Evolutionary conservation across 2,888 invertebrate species (phyloP), one percentile per base, ranked within the genome.

Genomic region (Apoda limacodes): DNA sequence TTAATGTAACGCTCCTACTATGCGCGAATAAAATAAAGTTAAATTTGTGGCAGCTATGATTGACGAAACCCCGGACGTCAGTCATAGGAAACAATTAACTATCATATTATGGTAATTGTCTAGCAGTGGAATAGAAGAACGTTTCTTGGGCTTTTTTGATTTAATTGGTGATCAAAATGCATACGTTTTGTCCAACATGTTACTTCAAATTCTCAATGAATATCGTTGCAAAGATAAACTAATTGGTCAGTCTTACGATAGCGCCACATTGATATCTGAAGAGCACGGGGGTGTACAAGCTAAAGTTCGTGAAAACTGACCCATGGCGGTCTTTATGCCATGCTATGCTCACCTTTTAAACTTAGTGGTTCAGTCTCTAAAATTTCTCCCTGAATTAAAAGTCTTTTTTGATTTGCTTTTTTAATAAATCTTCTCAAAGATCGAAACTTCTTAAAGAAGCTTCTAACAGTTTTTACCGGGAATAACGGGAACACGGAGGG

Each of bases 51-150:
- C 36, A 6, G 30, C 20, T 13, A 33, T 33, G 21, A 36, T 36
- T 32, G 36, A 36, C 24, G 36, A 36, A 30, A 36, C 36, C 20
- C 36, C 32, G 2, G 33, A 37, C 13, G 36, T 37, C 5, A 37
- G 34, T 34, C 28, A 34, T 13, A 24, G 25, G 15, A 33, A 37
- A 7, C 17, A 29, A 20, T 25, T 29, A 15, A 25, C 25, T 29
- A 22, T 28, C 4, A 20, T 33, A 22, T 25, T 33, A 6, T 6
- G 17, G 5, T 25, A 25, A 14, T 13, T 25, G 9, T 9, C 13
- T 5, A 14, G 14, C 6, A 13, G 13, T 5, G 25, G 25, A 5
- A 2, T 25, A 15, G 26, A 25, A 9, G 25, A 25, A 9, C 7
- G 25, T 14, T 25, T 25, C 15, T 6, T 17, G 7, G 25, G 25